These are phyloP conservation scores for Melipona quadrifasciata DNA, from an alignment of 1,140 invertebrate species.

Conservation along the genomic window DNA sequence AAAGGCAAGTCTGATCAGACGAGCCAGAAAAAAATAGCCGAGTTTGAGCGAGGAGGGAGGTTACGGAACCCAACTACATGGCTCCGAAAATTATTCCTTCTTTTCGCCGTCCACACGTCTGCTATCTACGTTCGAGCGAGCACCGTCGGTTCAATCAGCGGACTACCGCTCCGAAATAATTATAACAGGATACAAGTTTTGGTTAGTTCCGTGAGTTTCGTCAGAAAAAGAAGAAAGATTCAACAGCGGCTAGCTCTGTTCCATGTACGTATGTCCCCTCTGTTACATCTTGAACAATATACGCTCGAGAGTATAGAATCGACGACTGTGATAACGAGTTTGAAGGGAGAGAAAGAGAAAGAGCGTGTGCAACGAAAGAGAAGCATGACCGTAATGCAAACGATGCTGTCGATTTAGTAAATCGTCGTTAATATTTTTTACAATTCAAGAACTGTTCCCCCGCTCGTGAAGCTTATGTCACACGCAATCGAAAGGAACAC, in stretches of 20 bases:
- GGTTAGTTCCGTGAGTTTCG: not conserved
- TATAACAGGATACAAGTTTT: not conserved
- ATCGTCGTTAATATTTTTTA: slow-evolving; percentile 6
- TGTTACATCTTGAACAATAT: not conserved
- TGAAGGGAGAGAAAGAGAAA: not conserved
- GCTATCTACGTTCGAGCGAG: slow-evolving; percentile 66
- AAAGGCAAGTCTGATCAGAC: not conserved
- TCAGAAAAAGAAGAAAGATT: not conserved
- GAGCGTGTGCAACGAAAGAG: not conserved
- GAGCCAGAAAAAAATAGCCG: slow-evolving; percentile 16
- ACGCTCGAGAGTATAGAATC: slow-evolving; percentile 12
- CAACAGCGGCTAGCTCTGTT: not conserved
- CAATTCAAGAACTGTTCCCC: not conserved
- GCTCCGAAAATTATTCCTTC: slow-evolving; percentile 48
- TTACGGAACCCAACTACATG: slow-evolving; percentile 69
- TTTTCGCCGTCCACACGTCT: slow-evolving; percentile 42
- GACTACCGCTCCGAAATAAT: slow-evolving; percentile 77
- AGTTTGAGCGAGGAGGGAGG: slow-evolving; percentile 22
- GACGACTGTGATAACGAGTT: slow-evolving; percentile 3
- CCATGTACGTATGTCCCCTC: not conserved
- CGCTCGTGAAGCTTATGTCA: slow-evolving; percentile 11
- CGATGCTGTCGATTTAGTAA: slow-evolving; percentile 14
- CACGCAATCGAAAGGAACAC: slow-evolving; percentile 3
- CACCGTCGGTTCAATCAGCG: slow-evolving; percentile 72
- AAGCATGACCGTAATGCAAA: not conserved